These are phyloP conservation scores for Drosophila monieri DNA, from an alignment of 2,888 invertebrate genomes.

Conservation along the genomic window DNA sequence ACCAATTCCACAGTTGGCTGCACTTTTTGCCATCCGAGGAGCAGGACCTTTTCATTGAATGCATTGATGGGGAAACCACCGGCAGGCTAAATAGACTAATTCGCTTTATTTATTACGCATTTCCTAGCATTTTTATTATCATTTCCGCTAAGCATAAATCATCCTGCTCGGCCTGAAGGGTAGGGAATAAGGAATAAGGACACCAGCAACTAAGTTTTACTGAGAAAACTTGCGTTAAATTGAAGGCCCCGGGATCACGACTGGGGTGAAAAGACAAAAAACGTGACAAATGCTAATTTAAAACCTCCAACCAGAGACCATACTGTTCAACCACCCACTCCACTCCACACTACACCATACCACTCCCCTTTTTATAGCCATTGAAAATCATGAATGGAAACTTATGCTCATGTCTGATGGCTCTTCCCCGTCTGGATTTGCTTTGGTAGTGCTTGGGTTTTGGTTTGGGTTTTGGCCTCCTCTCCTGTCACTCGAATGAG, in stretches of 20 bases:
- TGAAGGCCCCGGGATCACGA: slow-evolving; percentile 42
- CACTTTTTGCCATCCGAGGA: slow-evolving; percentile 18
- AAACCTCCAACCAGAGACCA: slow-evolving; percentile 67
- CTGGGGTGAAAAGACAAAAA: slow-evolving; percentile 50
- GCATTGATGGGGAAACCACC: slow-evolving; percentile 56
- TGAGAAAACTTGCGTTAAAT: slow-evolving; percentile 76
- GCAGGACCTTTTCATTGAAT: slow-evolving; percentile 25
- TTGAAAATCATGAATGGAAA: slow-evolving; percentile 71
- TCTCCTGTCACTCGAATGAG: slow-evolving; percentile 70
- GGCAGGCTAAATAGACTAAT: slow-evolving; percentile 58
- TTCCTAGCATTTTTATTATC: slow-evolving; percentile 78
- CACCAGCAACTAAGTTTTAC: slow-evolving; percentile 59
- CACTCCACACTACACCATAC: slow-evolving; percentile 20
- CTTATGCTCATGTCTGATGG: slow-evolving; percentile 56
- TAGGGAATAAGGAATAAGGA: slow-evolving; percentile 33
- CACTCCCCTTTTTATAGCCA: slow-evolving; percentile 19
- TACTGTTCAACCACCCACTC: slow-evolving; percentile 45
- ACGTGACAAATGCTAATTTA: slow-evolving; percentile 81
- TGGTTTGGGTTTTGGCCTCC: neutral
- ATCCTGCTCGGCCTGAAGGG: slow-evolving; percentile 42
- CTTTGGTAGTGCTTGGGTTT: slow-evolving; percentile 2
- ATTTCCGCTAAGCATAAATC: slow-evolving; percentile 77
- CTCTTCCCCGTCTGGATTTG: slow-evolving; percentile 32
- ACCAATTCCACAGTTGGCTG: slow-evolving; percentile 38
- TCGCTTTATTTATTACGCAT: slow-evolving; percentile 76